These are phyloP conservation scores for Glandiceps talaboti DNA, from an alignment of 53 echinoderm and acorn worm species.

Conservation along the genomic window DNA sequence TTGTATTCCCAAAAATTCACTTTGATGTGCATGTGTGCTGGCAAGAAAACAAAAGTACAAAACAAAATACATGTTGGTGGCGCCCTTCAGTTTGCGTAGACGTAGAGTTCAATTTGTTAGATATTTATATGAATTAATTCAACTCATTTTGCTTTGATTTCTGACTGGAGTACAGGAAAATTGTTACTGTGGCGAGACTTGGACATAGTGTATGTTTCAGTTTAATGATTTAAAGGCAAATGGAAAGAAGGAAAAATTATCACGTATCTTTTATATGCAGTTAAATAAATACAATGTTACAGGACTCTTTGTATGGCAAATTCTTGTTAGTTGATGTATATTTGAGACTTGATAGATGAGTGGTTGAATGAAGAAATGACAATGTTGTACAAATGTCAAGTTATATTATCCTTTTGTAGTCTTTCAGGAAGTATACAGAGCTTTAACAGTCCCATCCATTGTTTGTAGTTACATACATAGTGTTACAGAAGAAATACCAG, in stretches of 20 bases:
- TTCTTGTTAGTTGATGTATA: too few species aligned
- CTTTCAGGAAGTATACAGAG: too few species aligned
- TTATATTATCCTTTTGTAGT: too few species aligned
- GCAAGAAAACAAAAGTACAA: neutral
- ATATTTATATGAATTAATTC: neutral
- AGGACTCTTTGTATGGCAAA: too few species aligned
- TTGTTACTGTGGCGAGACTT: neutral
- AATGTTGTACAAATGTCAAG: too few species aligned
- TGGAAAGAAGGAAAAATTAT: neutral
- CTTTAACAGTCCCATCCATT: too few species aligned
- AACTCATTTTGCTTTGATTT: neutral
- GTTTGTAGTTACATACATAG: too few species aligned
- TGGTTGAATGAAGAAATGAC: too few species aligned
- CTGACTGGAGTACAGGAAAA: neutral
- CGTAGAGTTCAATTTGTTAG: neutral
- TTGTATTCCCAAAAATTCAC: neutral
- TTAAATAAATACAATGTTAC: too few species aligned
- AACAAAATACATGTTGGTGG: neutral
- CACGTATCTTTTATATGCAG: neutral
- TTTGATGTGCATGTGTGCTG: neutral
- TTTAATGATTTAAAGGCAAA: neutral
- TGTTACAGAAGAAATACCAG: conserved; percentile 4
- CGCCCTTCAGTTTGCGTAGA: neutral
- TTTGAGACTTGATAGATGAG: too few species aligned
- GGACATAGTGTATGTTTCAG: neutral